Evolutionary conservation across 2,113 vertebrate genomes (phyloP).

Genomic region (Stigmatopora nigra): DNA sequence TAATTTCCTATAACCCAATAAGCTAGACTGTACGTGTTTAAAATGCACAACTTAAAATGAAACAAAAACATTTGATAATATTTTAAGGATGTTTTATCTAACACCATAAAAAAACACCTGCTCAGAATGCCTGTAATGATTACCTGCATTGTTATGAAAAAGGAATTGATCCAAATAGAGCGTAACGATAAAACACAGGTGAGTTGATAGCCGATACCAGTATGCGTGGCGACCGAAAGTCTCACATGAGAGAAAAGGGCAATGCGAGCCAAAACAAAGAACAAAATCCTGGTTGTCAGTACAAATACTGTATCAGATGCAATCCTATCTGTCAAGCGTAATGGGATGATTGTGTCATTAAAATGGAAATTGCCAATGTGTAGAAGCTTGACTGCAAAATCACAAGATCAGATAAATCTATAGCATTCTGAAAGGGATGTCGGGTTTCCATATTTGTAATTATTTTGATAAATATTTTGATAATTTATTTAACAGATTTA

Average conservation of each 20-base stretch:
- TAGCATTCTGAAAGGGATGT: no score
- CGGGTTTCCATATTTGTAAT: no score
- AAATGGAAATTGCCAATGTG: background rate
- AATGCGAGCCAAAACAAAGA: constrained; percentile 10
- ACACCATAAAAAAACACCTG: background rate
- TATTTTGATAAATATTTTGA: no score
- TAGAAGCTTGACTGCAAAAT: background rate
- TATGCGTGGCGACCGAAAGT: background rate
- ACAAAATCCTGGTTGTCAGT: constrained; percentile 11
- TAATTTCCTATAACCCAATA: no score
- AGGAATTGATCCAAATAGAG: background rate
- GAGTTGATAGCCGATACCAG: constrained; percentile 7
- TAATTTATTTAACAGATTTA: background rate
- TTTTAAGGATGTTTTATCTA: background rate
- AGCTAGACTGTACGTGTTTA: no score
- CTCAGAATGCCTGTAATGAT: background rate
- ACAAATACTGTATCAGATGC: constrained; percentile 13
- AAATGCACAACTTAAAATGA: no score
- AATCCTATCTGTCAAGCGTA: constrained; percentile 1
- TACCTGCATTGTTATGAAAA: background rate
- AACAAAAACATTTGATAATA: background rate
- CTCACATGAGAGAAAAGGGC: background rate
- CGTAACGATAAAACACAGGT: background rate
- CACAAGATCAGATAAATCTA: no score
- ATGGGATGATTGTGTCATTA: background rate